Conservation (phyloP, 1,140 invertebrate genomes). For the Reticulitermes speratus region DNA sequence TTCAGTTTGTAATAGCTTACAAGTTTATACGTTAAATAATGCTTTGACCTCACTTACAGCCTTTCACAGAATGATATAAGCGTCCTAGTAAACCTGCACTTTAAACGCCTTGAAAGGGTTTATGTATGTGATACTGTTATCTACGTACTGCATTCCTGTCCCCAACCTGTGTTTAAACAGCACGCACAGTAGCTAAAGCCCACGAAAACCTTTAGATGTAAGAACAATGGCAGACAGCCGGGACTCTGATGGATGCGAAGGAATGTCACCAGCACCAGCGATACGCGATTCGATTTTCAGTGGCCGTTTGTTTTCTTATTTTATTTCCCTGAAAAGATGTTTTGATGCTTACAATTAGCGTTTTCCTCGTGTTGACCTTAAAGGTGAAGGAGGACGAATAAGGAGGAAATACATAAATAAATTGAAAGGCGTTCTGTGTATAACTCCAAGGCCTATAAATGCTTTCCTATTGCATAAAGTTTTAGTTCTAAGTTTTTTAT, state of each 20-base stretch:
- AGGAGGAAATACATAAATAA: neutral
- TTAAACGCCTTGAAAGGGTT: too few relatives aligned
- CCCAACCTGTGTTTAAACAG: neutral
- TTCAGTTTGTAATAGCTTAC: too few relatives aligned
- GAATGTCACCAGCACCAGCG: neutral
- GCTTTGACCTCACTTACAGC: too few relatives aligned
- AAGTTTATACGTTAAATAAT: too few relatives aligned
- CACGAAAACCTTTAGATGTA: neutral
- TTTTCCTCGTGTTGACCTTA: neutral
- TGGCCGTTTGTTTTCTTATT: neutral
- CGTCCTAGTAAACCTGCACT: too few relatives aligned
- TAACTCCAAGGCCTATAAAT: too few relatives aligned
- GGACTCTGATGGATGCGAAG: neutral
- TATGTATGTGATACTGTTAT: neutral
- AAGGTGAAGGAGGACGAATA: neutral
- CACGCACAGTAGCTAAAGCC: constrained; percentile 13
- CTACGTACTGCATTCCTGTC: neutral
- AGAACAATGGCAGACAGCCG: neutral
- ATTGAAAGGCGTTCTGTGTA: too few relatives aligned
- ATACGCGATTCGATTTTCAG: neutral
- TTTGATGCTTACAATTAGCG: neutral
- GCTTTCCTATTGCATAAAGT: too few relatives aligned
- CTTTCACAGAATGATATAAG: too few relatives aligned
- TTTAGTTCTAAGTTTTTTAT: too few relatives aligned
- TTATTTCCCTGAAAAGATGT: neutral